Percentiles rank a stretch among this genome's conserved stretches.
phyloP scores from a whole-genome alignment of 2,113 vertebrate species.

The Artemisiospiza belli region DNA sequence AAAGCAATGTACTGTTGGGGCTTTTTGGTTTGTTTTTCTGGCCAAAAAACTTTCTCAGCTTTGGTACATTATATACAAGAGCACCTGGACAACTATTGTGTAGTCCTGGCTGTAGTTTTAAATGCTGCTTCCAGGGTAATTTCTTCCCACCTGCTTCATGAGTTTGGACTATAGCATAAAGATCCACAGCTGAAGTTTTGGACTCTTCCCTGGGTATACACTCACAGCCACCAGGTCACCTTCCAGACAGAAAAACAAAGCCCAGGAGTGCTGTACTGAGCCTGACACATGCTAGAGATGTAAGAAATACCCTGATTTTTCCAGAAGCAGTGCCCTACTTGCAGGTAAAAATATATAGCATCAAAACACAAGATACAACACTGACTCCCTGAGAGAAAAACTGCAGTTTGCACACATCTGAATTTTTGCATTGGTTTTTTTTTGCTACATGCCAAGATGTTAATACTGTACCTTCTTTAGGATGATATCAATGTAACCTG shows the following conservation, averaged over 20 bases:
- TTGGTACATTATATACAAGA: neutral
- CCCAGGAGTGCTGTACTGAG: neutral
- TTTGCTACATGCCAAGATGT: neutral
- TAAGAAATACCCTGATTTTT: neutral
- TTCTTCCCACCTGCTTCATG: neutral
- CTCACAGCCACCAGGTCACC: neutral
- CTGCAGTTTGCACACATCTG: neutral
- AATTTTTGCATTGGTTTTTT: neutral
- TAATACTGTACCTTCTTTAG: conserved; percentile 88
- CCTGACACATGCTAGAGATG: neutral
- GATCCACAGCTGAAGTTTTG: neutral
- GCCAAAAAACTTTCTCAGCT: neutral
- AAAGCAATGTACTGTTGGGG: neutral
- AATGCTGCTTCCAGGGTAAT: neutral
- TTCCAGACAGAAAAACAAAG: neutral
- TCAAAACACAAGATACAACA: neutral
- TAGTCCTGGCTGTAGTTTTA: neutral
- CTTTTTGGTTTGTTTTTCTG: neutral
- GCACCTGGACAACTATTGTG: neutral
- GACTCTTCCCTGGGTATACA: neutral
- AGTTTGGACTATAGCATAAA: neutral
- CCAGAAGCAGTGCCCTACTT: neutral
- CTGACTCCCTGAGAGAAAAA: neutral
- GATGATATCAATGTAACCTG: conserved; percentile 98
- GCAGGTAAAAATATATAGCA: neutral